Conservation (phyloP, 2,113 vertebrate genomes). For the Odocoileus virginianus region DNA sequence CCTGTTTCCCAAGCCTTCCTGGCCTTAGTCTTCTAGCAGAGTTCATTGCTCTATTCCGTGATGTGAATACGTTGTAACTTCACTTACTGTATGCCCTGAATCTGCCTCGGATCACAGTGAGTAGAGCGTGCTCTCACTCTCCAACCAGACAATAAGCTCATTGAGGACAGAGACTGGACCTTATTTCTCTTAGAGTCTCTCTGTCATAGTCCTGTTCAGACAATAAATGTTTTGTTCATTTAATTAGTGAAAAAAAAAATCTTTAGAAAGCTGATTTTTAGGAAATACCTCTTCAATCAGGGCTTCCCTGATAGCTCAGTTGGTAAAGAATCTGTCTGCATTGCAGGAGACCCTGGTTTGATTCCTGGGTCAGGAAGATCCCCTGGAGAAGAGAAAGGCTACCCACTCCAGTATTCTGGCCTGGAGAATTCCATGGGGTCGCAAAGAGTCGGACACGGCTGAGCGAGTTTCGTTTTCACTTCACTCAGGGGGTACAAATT, state of each 20-base stretch:
- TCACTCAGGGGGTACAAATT: background rate
- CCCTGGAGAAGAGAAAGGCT: background rate
- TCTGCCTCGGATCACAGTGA: background rate
- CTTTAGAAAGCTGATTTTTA: background rate
- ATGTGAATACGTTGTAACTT: background rate
- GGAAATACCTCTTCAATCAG: background rate
- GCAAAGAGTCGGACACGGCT: background rate
- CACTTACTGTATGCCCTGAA: fast-evolving
- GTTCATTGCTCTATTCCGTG: background rate
- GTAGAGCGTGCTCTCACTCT: fast-evolving
- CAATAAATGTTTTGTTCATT: background rate
- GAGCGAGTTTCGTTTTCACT: background rate
- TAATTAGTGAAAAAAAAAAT: background rate
- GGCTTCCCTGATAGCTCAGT: background rate
- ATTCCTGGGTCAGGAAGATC: background rate
- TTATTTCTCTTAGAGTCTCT: background rate
- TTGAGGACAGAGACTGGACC: background rate
- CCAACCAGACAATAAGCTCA: background rate
- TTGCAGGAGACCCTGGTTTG: background rate
- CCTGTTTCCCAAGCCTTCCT: background rate
- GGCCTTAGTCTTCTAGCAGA: background rate
- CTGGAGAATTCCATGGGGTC: background rate
- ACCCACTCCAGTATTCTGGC: background rate
- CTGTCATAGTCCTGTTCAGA: background rate
- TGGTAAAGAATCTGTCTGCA: background rate